These are phyloP conservation scores for Hydrotaea cyrtoneurina DNA, from an alignment of 2,888 invertebrate species.

Conservation along the genomic window DNA sequence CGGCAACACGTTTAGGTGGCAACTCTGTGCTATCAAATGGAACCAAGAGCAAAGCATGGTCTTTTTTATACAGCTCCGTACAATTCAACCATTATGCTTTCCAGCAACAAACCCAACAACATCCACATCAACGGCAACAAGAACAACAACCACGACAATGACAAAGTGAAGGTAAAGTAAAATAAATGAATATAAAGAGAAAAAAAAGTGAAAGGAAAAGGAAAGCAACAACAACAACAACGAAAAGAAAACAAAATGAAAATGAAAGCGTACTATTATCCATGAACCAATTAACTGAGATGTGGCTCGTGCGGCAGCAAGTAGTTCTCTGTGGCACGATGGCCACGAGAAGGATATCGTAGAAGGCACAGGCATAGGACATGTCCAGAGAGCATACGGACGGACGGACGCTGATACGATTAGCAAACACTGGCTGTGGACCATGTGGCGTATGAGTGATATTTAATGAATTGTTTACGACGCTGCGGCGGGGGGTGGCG, in stretches of 20 bases:
- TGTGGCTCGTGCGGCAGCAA: background rate
- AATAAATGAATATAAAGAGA: slow-evolving; percentile 19
- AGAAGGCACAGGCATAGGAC: background rate
- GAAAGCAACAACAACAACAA: slow-evolving; percentile 6
- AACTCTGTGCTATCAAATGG: background rate
- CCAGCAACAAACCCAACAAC: slow-evolving; percentile 1
- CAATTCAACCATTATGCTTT: slow-evolving; percentile 3
- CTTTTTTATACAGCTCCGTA: background rate
- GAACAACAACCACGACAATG: background rate
- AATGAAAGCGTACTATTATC: slow-evolving; percentile 26
- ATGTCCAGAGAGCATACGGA: no score
- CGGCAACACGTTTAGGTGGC: background rate
- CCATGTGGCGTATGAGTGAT: background rate
- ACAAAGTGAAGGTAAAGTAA: slow-evolving; percentile 30
- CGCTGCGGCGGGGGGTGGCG: background rate
- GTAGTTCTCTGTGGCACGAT: background rate
- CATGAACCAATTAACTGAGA: slow-evolving; percentile 38
- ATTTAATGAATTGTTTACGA: slow-evolving; percentile 1
- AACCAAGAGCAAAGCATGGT: slow-evolving; percentile 10
- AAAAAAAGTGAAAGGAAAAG: slow-evolving; percentile 6
- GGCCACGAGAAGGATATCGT: background rate
- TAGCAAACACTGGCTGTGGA: background rate
- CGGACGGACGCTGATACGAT: background rate
- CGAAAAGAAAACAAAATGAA: no score
- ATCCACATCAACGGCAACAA: background rate